Base-by-base conservation (phyloP, 2,113 vertebrate genomes). In the Alethe castanea region DNA sequence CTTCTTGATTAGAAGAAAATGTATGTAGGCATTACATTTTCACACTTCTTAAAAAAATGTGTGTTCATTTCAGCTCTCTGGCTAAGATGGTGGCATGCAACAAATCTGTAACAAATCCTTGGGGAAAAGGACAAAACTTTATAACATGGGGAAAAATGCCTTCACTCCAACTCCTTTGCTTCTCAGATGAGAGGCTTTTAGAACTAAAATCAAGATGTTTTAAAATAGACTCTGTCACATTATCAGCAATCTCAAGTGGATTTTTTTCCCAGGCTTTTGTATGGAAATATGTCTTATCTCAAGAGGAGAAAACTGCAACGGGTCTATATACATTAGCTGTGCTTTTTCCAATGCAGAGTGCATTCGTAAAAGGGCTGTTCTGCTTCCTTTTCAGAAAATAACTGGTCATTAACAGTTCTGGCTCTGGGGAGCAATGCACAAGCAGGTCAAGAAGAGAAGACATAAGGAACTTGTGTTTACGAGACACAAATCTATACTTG, bases 211-310 rank as follows among this genome's bases (percentile, higher is more conserved):
- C 88, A 94, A 88, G 86, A 81, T 70, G 12, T 57, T 82, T 84
- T 72, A 94, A 96, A 94, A 90, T 88, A 94, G 72, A 74, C 12
- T 78, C 73, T 91, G 60, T 70, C 52, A 42, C 67, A 52, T 73
- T 83, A 90, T 74, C 92, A 83, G 40, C 16, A 42, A 78, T 93
- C 86, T 90, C 52, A 60, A 90, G 76, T 28, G 76, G 23, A 80
- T 81, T 88, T 89, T 81, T 45, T 74, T 64, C 5, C 54, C 45
- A 64, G n/a, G 80, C 69, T 96, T 93, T 95, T 93, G 70, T 91
- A 94, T 73, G 79, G 80, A 96, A 95, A 86, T 71, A 90, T 35
- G 80, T 89, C 79, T 92, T 87, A 90, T 92, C 77, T 92, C 79
- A 57, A 89, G 71, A 84, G 48, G n/a, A 92, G 86, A 52, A 72